A percentile compares a stretch with the other conserved stretches of the same genome.
These are phyloP conservation scores for Rhabdornis inornatus DNA, from an alignment of 2,113 vertebrate species.

Conservation along the genomic window DNA sequence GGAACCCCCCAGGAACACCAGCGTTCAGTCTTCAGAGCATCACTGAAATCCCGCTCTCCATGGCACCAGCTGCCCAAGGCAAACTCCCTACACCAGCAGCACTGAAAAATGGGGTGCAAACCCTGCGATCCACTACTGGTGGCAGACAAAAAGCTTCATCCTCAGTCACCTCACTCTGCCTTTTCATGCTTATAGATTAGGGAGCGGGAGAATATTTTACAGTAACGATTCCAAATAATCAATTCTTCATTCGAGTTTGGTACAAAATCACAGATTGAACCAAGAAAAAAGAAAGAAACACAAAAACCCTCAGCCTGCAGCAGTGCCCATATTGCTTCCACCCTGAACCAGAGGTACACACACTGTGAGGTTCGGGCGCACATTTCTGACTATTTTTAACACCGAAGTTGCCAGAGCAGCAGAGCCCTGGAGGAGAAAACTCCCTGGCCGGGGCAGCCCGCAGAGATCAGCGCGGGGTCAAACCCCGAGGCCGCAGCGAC, in stretches of 20 bases:
- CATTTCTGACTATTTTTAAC: constrained; percentile 7
- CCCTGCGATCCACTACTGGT: background rate
- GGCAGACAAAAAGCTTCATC: background rate
- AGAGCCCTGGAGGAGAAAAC: background rate
- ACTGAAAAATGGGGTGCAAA: fast-evolving
- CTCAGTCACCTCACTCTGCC: fast-evolving
- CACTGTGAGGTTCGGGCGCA: background rate
- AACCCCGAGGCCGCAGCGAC: background rate
- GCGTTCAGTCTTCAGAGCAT: fast-evolving
- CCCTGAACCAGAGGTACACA: background rate
- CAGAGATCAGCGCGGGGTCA: background rate
- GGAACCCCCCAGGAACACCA: background rate
- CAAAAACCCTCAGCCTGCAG: background rate
- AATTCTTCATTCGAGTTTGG: background rate
- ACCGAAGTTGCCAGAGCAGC: background rate
- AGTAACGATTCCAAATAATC: background rate
- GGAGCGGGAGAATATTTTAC: background rate
- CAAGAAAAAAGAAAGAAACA: background rate
- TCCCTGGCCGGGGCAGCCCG: background rate
- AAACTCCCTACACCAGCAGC: background rate
- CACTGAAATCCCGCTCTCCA: background rate
- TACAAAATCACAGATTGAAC: background rate
- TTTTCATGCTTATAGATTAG: background rate
- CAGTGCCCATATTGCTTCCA: background rate
- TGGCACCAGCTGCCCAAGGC: background rate